Evolutionary conservation across 2,113 vertebrate species (phyloP), one percentile per base, ranked within the genome.

Genomic region (Peromyscus maniculatus): DNA sequence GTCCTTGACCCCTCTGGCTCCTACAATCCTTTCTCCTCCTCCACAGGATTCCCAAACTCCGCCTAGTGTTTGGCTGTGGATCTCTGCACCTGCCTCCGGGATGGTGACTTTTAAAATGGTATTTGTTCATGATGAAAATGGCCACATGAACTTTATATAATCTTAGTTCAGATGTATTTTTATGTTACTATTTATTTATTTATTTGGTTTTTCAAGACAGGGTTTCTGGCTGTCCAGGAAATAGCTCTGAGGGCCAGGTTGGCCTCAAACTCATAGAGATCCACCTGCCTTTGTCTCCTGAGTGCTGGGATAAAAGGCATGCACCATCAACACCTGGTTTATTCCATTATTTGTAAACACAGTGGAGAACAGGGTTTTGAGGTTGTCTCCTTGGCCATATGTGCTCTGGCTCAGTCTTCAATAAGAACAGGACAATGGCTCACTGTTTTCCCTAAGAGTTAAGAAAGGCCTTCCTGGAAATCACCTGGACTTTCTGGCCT

Each of bases 391-490:
- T 67, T 87, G 82, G 87, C 46, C 33, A 28, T 91, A 28, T 36
- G 43, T 71, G 5, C 15, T 5, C 19, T 82, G 91, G 59, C 78
- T 9, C 46, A 91, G 2, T 97, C 87, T 43, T 75, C 31, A 43
- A 22, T 69, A 69, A 89, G 88, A 89, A 21, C 12, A 79, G 22
- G 62, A 64, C 69, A 59, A 93, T 6, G 69, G 17, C 9, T 52
- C 5, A 36, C 80, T 93, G 46, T 33, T 91, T 94, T 77, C 89
- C 96, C 17, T 75, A 57, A 90, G 71, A 77, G 49, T 86, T 93
- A 77, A 57, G 91, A 95, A 94, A 89, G 49, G 49, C 24, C 84
- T 91, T 97, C 80, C 79, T 84, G 91, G 96, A 97, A 97, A 72
- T 39, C 33, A 36, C 55, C 36, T 57, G n/a, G 67, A 36, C 77